phyloP scores from a whole-genome alignment of 2,888 invertebrate genomes.

The Cerceris rybyensis region DNA sequence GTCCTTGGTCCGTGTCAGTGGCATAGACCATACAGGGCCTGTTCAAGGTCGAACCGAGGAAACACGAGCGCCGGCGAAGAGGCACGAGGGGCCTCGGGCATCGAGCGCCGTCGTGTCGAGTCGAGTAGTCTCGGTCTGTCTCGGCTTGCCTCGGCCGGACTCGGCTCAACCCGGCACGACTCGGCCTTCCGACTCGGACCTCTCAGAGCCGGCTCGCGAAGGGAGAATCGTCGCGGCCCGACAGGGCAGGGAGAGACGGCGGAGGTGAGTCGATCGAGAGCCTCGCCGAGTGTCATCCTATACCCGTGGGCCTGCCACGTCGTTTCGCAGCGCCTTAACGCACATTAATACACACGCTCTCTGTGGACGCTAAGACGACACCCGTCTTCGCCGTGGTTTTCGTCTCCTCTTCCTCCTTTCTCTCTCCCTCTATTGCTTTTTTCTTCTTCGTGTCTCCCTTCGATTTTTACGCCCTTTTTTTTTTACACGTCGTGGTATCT shows the following conservation, averaged over 20 bases:
- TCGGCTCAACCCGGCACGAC: too few relatives aligned
- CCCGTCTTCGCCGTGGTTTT: constrained; percentile 59
- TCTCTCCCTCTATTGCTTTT: not conserved
- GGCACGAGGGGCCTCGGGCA: constrained; percentile 52
- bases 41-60: constrained; percentile 80
- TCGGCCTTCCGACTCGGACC: constrained; percentile 6
- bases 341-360: constrained; percentile 74
- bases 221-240: constrained; percentile 17
- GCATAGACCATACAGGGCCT: constrained; percentile 82
- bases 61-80: constrained; percentile 66
- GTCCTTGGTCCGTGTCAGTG: constrained; percentile 82
- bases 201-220: constrained; percentile 6
- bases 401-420: constrained; percentile 43
- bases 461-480: not conserved
- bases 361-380: constrained; percentile 63
- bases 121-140: too few relatives aligned
- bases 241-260: constrained; percentile 5
- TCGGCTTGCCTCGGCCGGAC: too few relatives aligned
- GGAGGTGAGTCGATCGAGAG: constrained; percentile 51
- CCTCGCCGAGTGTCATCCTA: constrained; percentile 77
- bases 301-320: constrained; percentile 77
- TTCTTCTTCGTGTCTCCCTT: constrained; percentile 8
- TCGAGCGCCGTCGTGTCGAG: constrained; percentile 21
- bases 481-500: not conserved
- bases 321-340: constrained; percentile 74